Base-by-base conservation (phyloP, 2,113 vertebrate species). In the Rhipidura dahli region DNA sequence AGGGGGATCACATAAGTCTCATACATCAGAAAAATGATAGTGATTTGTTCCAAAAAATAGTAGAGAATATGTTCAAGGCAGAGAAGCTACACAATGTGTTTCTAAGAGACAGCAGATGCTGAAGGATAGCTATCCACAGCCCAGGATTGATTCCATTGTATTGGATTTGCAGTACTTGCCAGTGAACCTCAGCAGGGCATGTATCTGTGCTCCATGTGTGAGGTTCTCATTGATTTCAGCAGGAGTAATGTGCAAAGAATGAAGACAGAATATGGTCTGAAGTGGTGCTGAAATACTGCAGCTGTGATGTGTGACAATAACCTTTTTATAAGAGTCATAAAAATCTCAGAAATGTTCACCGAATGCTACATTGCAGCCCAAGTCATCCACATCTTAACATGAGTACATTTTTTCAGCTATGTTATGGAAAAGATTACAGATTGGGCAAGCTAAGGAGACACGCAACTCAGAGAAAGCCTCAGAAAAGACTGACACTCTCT, bases 241-340 rank as follows among this genome's bases (percentile, higher is more conserved):
- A 28, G 68, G 33, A 83, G 30, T 94, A 94, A 96, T 77, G 94
- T 78, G 79, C 69, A 94, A 90, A 92, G 66, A 87, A 97, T 95
- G 85, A 93, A 76, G 63, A 42, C 16, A 83, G 70, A 94, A 78
- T 78, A 93, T 86, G 71, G 68, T 77, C 90, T 89, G 83, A 96
- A 96, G 92, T 95, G 95, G 71, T 94, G 92, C 82, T 94, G 94
- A 95, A 95, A 88, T 90, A 83, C 47, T 95, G 88, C 92, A 96
- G 96, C 95, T 95, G 93, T 78, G 88, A 94, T 94, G 85, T 95
- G 65, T 81, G 90, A 96, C 84, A 90, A 95, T 81, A 94, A 60
- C 68, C 64, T 53, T 83, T 96, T 93, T 89, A 93, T 60, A 95
- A 93, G 37, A 93, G 60, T 88, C 72, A 69, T 73, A 86, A 91